Percentiles rank a stretch among this genome's conserved stretches.
phyloP scores from a whole-genome alignment of 2,797 vertebrate genomes.

The Coreius guichenoti region DNA sequence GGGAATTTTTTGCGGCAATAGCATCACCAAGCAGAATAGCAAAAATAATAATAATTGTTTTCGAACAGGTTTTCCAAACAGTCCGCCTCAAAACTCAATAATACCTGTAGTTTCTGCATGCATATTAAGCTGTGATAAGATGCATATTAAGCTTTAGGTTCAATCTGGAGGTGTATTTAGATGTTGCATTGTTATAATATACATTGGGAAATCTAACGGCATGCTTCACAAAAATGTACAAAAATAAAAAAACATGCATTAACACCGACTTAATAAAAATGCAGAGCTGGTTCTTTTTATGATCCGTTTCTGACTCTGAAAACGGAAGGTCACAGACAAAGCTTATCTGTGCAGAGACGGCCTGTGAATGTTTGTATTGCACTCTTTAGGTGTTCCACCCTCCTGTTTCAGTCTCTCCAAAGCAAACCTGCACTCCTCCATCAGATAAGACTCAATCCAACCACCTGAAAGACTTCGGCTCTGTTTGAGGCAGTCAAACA shows the following conservation, averaged over 20 bases:
- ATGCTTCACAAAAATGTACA: not conserved
- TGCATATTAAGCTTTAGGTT: not conserved
- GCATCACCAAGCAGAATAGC: not conserved
- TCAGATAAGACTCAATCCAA: conserved; percentile 42
- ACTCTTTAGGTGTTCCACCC: conserved; percentile 29
- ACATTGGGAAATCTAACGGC: not conserved
- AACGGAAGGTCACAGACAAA: conserved; percentile 9
- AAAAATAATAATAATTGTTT: not conserved
- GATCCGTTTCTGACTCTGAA: not conserved
- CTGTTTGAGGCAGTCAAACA: conserved; percentile 8
- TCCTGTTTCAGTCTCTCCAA: conserved; percentile 13
- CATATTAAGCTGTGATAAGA: not conserved
- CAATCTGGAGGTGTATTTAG: not conserved
- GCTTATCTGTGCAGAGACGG: conserved; percentile 14
- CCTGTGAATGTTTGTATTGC: conserved; percentile 36
- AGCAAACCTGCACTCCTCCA: conserved; percentile 36
- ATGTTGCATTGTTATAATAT: not conserved
- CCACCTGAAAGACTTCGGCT: conserved; percentile 5
- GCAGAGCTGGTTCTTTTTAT: not conserved
- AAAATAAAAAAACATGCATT: not conserved
- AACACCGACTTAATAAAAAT: not conserved
- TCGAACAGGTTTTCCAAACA: not conserved
- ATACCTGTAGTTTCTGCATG: not conserved
- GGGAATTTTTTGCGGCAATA: not conserved
- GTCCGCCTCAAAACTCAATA: not conserved